Evolutionary conservation across 2,888 invertebrate species (phyloP).

Genomic region (Cristatella mucedo): DNA sequence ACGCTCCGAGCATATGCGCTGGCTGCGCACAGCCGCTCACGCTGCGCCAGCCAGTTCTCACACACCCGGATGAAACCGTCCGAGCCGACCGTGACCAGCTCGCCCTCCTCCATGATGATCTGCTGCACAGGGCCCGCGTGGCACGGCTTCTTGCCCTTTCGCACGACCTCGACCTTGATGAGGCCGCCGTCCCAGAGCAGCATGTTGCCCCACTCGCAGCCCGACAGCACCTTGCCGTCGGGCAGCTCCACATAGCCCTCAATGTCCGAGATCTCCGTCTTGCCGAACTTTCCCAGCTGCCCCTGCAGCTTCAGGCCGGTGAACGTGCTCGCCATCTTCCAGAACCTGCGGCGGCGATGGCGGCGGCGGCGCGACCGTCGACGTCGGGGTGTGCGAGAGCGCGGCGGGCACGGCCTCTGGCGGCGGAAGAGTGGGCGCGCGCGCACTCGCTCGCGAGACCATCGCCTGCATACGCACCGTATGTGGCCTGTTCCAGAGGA

Average conservation of each 20-base stretch:
- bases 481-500: constrained; percentile 51
- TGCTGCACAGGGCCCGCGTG: constrained; percentile 60
- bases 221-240: constrained; percentile 73
- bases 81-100: constrained; percentile 45
- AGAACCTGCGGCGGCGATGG: constrained; percentile 69
- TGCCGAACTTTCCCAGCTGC: constrained; percentile 72
- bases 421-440: too few species aligned
- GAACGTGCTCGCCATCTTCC: constrained; percentile 80
- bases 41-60: background rate
- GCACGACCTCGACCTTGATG: constrained; percentile 50
- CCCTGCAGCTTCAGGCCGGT: constrained; percentile 77
- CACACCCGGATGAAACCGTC: constrained; percentile 37
- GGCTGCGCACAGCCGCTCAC: background rate
- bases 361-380: too few species aligned
- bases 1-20: too few species aligned
- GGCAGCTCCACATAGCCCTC: constrained; percentile 66
- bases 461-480: too few species aligned
- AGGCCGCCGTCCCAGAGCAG: constrained; percentile 76
- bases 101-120: constrained; percentile 44
- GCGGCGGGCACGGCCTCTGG: too few species aligned
- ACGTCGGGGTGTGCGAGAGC: too few species aligned
- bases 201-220: constrained; percentile 78
- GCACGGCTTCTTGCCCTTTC: constrained; percentile 48
- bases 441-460: too few species aligned
- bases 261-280: constrained; percentile 77